Base-by-base conservation (phyloP, 2,113 vertebrate species). In the Neotoma lepida region DNA sequence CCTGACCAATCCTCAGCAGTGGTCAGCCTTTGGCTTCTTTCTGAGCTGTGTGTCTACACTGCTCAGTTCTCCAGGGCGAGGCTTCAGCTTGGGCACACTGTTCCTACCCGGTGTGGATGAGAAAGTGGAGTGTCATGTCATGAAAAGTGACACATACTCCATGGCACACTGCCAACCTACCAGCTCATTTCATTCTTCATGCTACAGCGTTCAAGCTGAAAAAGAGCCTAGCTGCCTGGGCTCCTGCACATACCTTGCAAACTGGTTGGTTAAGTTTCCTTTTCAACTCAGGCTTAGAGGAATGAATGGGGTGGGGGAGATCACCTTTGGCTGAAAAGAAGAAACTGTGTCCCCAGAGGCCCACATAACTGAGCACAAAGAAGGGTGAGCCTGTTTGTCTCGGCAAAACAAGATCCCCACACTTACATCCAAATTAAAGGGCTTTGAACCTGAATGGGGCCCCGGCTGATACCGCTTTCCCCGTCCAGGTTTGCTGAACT, bases 401-500 rank as follows among this genome's bases (percentile, higher is more conserved):
- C 63, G 0, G 4, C 41, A 58, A 96, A n/a, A 91, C 78, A 35
- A 95, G 89, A 80, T 96, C 95, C 95, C 46, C 14, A 78, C 63
- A 63, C 89, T 71, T 95, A 95, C 90, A 90, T 93, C 95, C 91
- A 95, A 68, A 74, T 90, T 94, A 96, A 95, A 98, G 95, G 81
- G 93, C 96, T 98, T 77, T 64, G 90, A 98, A 93, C 87, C 88
- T 91, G 93, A 97, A 96, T 71, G 68, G 95, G 91, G 80, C 58
- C 35, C 20, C 78, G 89, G 90, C 86, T 97, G 97, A 94, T 96
- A 96, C 94, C 97, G 96, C 92, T 96, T 88, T 97, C 96, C 46
- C 85, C 44, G 96, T 97, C 81, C 93, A 96, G 91, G 94, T 97
- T 95, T 97, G 95, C 84, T 80, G 70, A 96, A 84, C 95, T 98